These are phyloP conservation scores for Abramis brama DNA, from an alignment of 2,113 vertebrate species.

Conservation along the genomic window DNA sequence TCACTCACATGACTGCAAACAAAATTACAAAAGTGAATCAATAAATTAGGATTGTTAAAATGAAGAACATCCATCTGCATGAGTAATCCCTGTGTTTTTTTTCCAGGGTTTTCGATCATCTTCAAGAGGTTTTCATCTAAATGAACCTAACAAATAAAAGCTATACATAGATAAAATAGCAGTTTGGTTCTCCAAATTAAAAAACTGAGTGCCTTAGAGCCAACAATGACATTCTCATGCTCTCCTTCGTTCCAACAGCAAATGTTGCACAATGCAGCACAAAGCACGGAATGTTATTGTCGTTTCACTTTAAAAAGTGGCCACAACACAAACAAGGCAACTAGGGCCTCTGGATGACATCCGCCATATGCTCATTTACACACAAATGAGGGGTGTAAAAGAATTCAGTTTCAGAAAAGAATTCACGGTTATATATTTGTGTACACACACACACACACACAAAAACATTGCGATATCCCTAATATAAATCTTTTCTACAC, in stretches of 20 bases:
- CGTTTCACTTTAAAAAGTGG: constrained; percentile 40
- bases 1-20: neutral
- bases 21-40: neutral
- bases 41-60: constrained; percentile 2
- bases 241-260: neutral
- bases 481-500: neutral
- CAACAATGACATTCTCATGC: neutral
- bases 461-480: neutral
- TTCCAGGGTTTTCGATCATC: neutral
- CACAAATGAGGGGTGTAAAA: neutral
- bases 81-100: neutral
- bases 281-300: constrained; percentile 46
- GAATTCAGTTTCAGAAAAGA: no score
- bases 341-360: constrained; percentile 37
- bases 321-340: constrained; percentile 44
- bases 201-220: neutral
- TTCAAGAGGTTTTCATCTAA: no score
- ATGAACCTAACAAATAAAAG: neutral
- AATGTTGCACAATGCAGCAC: constrained; percentile 20
- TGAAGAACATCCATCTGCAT: neutral
- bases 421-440: no score
- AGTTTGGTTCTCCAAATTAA: neutral
- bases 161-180: neutral
- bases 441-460: no score
- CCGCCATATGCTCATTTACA: constrained; percentile 16